A percentile compares a stretch with the other conserved stretches of the same genome.
phyloP scores from a whole-genome alignment of 2,797 vertebrate genomes.

The Hippopotamyrus pictus region DNA sequence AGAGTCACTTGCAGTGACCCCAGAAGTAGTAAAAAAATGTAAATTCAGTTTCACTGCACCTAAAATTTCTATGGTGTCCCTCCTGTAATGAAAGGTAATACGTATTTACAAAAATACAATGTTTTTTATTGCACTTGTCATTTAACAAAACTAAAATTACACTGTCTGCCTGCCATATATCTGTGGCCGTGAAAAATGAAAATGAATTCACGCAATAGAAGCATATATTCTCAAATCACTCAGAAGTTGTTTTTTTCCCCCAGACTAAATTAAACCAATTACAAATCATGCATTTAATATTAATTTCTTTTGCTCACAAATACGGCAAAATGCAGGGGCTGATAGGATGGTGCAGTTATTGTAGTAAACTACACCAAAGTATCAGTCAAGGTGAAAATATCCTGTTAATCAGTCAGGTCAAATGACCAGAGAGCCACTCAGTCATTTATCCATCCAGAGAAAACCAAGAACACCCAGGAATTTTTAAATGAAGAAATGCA shows the following conservation, averaged over 20 bases:
- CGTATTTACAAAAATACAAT: background rate
- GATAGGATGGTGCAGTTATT: background rate
- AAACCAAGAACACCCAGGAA: background rate
- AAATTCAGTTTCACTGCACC: background rate
- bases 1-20: background rate
- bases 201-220: background rate
- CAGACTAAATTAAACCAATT: background rate
- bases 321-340: background rate
- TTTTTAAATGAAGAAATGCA: constrained; percentile 4
- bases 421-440: background rate
- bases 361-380: background rate
- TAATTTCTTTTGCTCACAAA: background rate
- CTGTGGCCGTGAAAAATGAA: background rate
- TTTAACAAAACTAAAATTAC: background rate
- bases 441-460: background rate
- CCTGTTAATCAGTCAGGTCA: background rate
- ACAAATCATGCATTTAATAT: background rate
- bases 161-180: background rate
- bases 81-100: background rate
- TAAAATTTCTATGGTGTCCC: background rate
- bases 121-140: background rate
- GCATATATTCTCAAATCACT: background rate
- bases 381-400: background rate
- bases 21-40: background rate
- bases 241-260: background rate